Base-by-base conservation (phyloP, 1,140 invertebrate genomes). In the Calliopsis andreniformis region DNA sequence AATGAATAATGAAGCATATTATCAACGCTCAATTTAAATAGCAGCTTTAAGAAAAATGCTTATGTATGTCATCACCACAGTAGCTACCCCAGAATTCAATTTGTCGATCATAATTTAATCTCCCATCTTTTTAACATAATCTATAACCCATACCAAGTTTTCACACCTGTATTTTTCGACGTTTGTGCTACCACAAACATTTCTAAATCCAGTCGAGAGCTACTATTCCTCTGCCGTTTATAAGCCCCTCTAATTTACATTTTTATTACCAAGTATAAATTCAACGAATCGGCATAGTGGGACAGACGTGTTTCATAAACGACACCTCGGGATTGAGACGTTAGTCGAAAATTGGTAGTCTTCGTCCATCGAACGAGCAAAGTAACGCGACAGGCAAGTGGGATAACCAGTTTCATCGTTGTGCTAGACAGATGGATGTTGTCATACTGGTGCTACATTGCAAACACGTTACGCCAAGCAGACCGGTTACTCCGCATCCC, bases 401-500 rank as follows among this genome's bases (percentile, higher is more conserved):
- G 25, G 64, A 82, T 69, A 77, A 82, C 80, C 70, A 63, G 76
- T 83, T 82, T 70, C 70, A 64, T 83, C 76, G 64, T 53, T 67
- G 78, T 69, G 63, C 62, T 75, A 68, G 42, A 25, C 32, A 66
- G 51, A 81, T 49, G 35, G 30, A 56, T 35, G 47, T n/a, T 39
- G 53, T 59, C 66, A 35, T 28, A 28, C 32, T 30, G 35, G 25
- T 30, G 42, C 18, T 39, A 28, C 35, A n/a, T 70, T 35, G 25
- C 14, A n/a, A 64, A 25, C 30, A 53, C 20, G 58, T 69, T 28
- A 32, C 42, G 64, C 35, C 30, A 42, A 59, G 10, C 6, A 5
- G 58, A 68, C 64, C 63, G 42, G 69, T 78, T 63, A 20, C 20
- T 25, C 56, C 0, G 23, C 62, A 7, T 23, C 53, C 55, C 66